phyloP scores from a whole-genome alignment of 2,888 invertebrate species.

The Chorisops tibialis region DNA sequence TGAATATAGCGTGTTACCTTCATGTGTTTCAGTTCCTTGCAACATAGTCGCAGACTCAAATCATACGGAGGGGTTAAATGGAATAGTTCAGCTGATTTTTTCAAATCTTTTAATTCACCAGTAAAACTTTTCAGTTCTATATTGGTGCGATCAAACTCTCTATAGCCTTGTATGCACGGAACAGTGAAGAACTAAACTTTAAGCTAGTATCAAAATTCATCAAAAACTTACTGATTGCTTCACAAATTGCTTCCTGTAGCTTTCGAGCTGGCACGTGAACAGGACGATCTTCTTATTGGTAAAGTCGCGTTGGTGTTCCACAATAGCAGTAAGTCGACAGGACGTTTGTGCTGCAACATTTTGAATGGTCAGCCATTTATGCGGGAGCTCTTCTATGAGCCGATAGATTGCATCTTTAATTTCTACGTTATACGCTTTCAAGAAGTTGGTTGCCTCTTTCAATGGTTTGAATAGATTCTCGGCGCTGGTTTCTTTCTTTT shows the following conservation, averaged over 20 bases:
- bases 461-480: slow-evolving; percentile 89
- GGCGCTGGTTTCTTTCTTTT: slow-evolving; percentile 72
- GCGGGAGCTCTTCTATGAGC: slow-evolving; percentile 79
- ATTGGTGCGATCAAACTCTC: slow-evolving; percentile 60
- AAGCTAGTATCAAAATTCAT: no score
- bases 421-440: slow-evolving; percentile 81
- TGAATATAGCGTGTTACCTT: slow-evolving; percentile 57
- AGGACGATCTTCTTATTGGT: slow-evolving; percentile 76
- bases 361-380: slow-evolving; percentile 82
- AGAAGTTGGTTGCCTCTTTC: slow-evolving; percentile 77
- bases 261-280: slow-evolving; percentile 74
- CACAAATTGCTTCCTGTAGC: slow-evolving; percentile 74
- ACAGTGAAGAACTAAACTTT: slow-evolving; percentile 59
- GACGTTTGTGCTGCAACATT: slow-evolving; percentile 78
- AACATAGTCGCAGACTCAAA: slow-evolving; percentile 68
- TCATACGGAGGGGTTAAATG: slow-evolving; percentile 84
- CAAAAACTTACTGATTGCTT: slow-evolving; percentile 39
- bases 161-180: slow-evolving; percentile 66
- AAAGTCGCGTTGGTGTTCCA: slow-evolving; percentile 81
- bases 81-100: slow-evolving; percentile 75
- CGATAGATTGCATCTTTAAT: slow-evolving; percentile 76
- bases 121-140: slow-evolving; percentile 49
- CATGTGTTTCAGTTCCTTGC: slow-evolving; percentile 71
- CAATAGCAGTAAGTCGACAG: slow-evolving; percentile 80
- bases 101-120: slow-evolving; percentile 62